Evolutionary conservation across 2,888 invertebrate genomes (phyloP).

Genomic region (Tyria jacobaeae): DNA sequence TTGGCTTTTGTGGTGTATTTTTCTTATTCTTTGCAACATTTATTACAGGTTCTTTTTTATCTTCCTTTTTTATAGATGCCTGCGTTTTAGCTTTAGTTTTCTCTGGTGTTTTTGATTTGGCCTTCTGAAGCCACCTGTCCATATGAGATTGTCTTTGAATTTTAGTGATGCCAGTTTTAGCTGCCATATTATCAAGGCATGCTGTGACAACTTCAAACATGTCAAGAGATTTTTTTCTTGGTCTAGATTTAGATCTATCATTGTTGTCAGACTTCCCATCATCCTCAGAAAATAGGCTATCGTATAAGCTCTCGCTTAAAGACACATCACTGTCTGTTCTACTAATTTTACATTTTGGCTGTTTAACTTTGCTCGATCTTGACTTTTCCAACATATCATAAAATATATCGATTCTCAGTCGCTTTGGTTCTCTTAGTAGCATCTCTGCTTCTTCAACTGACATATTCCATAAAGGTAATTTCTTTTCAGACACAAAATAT

Average conservation of each 20-base stretch:
- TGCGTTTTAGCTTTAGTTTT: constrained; percentile 64
- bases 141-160: constrained; percentile 83
- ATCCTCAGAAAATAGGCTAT: constrained; percentile 78
- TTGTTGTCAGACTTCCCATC: constrained; percentile 67
- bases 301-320: constrained; percentile 80
- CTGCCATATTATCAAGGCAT: constrained; percentile 82
- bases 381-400: constrained; percentile 68
- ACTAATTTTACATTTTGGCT: constrained; percentile 66
- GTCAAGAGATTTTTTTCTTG: constrained; percentile 73
- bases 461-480: constrained; percentile 88
- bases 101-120: constrained; percentile 83
- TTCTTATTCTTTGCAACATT: constrained; percentile 55
- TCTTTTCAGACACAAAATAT: constrained; percentile 83
- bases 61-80: constrained; percentile 35
- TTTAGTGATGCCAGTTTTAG: constrained; percentile 80
- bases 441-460: constrained; percentile 92
- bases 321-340: constrained; percentile 80
- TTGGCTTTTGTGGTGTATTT: constrained; percentile 42
- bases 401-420: constrained; percentile 86
- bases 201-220: constrained; percentile 82
- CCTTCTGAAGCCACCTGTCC: constrained; percentile 84
- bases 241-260: constrained; percentile 62
- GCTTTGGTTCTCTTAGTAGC: constrained; percentile 84
- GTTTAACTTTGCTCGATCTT: constrained; percentile 60
- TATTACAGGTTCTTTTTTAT: constrained; percentile 35